Evolutionary conservation across 2,797 vertebrate species (phyloP).

Genomic region (Numenius phaeopus): DNA sequence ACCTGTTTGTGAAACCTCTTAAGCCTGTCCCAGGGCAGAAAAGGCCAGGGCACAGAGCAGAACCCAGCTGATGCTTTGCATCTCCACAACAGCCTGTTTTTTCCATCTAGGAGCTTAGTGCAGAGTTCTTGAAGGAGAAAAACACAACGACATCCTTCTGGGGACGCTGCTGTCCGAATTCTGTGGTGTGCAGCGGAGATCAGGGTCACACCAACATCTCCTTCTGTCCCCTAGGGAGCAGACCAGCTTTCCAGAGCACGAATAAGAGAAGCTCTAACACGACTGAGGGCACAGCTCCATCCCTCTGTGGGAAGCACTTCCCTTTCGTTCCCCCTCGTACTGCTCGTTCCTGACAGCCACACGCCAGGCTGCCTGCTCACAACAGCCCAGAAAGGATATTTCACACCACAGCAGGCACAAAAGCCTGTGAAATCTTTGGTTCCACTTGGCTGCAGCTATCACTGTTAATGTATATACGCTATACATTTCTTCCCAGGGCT

Average conservation of each 20-base stretch:
- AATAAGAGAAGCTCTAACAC: too few species aligned
- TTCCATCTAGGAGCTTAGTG: neutral
- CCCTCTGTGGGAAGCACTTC: neutral
- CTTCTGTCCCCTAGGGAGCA: neutral
- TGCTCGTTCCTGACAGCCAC: neutral
- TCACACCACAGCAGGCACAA: neutral
- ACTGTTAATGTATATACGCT: fast-evolving
- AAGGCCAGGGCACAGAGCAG: neutral
- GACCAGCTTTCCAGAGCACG: neutral
- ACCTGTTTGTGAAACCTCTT: neutral
- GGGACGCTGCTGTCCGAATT: neutral
- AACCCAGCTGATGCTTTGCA: neutral
- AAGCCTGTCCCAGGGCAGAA: neutral
- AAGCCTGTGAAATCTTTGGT: neutral
- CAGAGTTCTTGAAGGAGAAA: neutral
- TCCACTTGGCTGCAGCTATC: neutral
- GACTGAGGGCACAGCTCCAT: neutral
- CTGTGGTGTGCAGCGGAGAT: neutral
- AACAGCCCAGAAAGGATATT: neutral
- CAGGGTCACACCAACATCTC: neutral
- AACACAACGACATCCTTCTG: neutral
- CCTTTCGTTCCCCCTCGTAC: neutral
- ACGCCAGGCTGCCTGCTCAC: neutral
- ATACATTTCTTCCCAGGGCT: neutral
- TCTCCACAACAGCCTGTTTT: neutral